Conservation (phyloP, 2,888 invertebrate species). For the Tetropium fuscum region DNA sequence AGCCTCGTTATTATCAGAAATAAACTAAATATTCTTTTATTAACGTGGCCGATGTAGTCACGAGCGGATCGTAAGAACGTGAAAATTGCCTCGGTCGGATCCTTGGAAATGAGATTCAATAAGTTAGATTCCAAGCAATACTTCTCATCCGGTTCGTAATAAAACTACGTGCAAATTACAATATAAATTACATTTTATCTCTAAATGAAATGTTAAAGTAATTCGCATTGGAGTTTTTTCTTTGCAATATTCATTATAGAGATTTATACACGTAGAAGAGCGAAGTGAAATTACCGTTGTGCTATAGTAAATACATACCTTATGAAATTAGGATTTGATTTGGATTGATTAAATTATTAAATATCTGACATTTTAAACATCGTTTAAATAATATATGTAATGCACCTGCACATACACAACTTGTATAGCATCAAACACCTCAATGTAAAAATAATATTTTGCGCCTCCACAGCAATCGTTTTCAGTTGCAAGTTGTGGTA, state of each 20-base stretch:
- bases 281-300: too few species aligned
- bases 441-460: too few species aligned
- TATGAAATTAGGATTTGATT: too few species aligned
- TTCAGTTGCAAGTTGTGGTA: too few species aligned
- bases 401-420: too few species aligned
- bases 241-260: too few species aligned
- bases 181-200: constrained; percentile 48
- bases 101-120: constrained; percentile 62
- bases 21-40: constrained; percentile 30
- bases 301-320: too few species aligned
- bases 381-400: too few species aligned
- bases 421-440: too few species aligned
- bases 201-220: constrained; percentile 4
- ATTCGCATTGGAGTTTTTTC: neutral
- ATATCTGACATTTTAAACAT: too few species aligned
- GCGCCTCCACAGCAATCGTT: too few species aligned
- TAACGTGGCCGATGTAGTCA: constrained; percentile 49
- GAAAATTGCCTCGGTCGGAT: constrained; percentile 60
- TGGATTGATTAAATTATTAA: too few species aligned
- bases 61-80: constrained; percentile 58
- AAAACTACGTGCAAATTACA: constrained; percentile 59
- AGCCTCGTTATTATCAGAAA: constrained; percentile 9
- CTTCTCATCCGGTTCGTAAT: constrained; percentile 58
- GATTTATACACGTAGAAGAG: neutral
- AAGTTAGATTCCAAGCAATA: constrained; percentile 60